Evolutionary conservation across 2,113 vertebrate genomes (phyloP), one percentile per base, ranked within the genome.

Genomic region (Uria aalge): DNA sequence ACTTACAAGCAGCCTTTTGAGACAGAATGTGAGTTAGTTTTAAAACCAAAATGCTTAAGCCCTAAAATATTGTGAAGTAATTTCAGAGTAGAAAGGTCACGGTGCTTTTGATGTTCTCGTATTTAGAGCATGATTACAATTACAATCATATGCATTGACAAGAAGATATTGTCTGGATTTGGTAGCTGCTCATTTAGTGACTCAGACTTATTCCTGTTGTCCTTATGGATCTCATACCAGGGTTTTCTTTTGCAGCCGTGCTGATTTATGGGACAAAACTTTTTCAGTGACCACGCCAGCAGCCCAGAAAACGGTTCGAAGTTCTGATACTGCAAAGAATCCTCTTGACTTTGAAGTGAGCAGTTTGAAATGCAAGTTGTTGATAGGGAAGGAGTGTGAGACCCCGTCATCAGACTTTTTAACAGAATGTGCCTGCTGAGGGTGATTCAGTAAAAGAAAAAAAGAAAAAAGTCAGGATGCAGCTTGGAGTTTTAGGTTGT

Each of bases 181-280:
- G 81, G 94, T 88, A 96, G 94, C 88, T 97, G 83, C 94, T 97
- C 80, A 63, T 92, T 95, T 90, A 84, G 94, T 96, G 91, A 96
- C 94, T 95, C 84, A 87, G 76, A 53, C 90, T 76, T 88, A 66
- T 92, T 96, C 75, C 85, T 94, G 55, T 85, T 93, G 75, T 85
- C 75, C 88, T 92, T 66, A 50, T 0, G 3, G 68, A 83, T 64
- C 76, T 94, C 43, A 4, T 67, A 87, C 66, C 76, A 82, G 47
- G 21, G 67, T 78, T 92, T 91, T 75, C 59, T 83, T 91, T 55
- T 62, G 55, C 72, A 59, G 66, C 77, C n/a, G 57, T 56, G 34
- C 63, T 85, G 69, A 36, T 84, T 85, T 87, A 68, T 23, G 67
- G 80, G 55, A 62, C 67, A 34, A 34, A 89, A 87, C 66, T 68